Conservation (phyloP, 2,888 invertebrate species). For the Scaptomyza polygonia region DNA sequence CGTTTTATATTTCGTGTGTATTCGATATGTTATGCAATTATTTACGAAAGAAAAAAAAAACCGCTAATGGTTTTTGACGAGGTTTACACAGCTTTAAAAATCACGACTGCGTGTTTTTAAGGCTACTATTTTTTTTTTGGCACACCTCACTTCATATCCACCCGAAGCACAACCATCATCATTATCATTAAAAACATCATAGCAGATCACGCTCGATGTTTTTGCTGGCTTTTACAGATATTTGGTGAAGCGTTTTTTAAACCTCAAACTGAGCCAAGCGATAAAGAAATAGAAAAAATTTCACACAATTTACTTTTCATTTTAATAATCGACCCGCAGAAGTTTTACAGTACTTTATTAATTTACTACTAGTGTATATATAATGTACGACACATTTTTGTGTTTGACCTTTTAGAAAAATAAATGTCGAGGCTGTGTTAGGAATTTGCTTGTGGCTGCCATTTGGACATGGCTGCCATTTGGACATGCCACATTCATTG, state of each 20-base stretch:
- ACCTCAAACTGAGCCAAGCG: slow-evolving; percentile 27
- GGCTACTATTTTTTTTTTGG: slow-evolving; percentile 38
- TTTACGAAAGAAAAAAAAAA: slow-evolving; percentile 35
- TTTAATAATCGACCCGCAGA: slow-evolving; percentile 69
- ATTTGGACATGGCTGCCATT: slow-evolving; percentile 40
- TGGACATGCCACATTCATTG: slow-evolving; percentile 49
- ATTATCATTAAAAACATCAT: slow-evolving; percentile 57
- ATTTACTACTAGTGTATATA: slow-evolving; percentile 41
- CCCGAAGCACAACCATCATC: slow-evolving; percentile 46
- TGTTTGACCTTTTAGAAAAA: slow-evolving; percentile 57
- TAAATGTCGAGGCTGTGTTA: slow-evolving; percentile 63
- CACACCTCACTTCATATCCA: slow-evolving; percentile 64
- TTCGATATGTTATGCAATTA: slow-evolving; percentile 43
- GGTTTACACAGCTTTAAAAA: slow-evolving; percentile 37
- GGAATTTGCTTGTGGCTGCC: slow-evolving; percentile 60
- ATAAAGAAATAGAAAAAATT: slow-evolving; percentile 25
- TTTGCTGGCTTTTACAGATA: neutral
- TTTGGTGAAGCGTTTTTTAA: slow-evolving; percentile 27
- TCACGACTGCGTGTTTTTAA: slow-evolving; percentile 35
- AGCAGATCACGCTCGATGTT: slow-evolving; percentile 57
- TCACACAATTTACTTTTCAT: slow-evolving; percentile 73
- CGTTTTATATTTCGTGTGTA: neutral
- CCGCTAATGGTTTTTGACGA: slow-evolving; percentile 70
- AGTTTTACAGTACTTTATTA: slow-evolving; percentile 32
- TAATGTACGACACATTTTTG: slow-evolving; percentile 45